A percentile compares a stretch with the other conserved stretches of the same genome.
These are phyloP conservation scores for Margarornis squamiger DNA, from an alignment of 2,797 vertebrate genomes.

Conservation along the genomic window DNA sequence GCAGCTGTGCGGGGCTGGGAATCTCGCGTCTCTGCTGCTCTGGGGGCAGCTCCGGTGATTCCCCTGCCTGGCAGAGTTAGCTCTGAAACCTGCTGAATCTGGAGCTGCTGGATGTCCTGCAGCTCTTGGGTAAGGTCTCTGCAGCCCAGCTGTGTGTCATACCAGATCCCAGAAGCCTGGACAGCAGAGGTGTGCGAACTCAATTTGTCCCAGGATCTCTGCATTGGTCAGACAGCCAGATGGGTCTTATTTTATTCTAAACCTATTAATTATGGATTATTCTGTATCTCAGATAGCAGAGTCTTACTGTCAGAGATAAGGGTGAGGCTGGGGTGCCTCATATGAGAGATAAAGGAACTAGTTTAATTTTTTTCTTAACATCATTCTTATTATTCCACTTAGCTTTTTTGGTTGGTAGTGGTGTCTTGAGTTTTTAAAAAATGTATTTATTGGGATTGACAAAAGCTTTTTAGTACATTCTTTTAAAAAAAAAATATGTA, in stretches of 20 bases:
- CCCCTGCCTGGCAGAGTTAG: fast-evolving
- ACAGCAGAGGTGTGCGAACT: fast-evolving
- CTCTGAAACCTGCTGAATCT: not conserved
- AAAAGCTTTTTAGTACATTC: not conserved
- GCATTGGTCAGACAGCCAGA: not conserved
- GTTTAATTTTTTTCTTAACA: not conserved
- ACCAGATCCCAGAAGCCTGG: not conserved
- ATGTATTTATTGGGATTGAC: not conserved
- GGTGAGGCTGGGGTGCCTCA: not conserved
- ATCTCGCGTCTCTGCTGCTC: not conserved
- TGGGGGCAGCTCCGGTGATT: not conserved
- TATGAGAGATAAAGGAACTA: not conserved
- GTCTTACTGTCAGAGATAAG: not conserved
- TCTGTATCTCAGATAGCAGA: not conserved
- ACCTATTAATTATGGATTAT: not conserved
- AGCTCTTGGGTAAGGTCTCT: not conserved
- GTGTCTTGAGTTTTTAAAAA: not conserved
- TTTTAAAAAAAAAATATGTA: fast-evolving
- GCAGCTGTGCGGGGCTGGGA: not conserved
- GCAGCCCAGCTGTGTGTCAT: fast-evolving
- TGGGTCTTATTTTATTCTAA: not conserved
- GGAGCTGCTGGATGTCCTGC: not conserved
- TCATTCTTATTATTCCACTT: not conserved
- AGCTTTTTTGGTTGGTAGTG: not conserved
- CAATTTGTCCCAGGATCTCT: not conserved